A percentile compares a stretch with the other conserved stretches of the same genome.
Conservation (phyloP, 2,113 vertebrate genomes). For the Dryoscopus gambensis region DNA sequence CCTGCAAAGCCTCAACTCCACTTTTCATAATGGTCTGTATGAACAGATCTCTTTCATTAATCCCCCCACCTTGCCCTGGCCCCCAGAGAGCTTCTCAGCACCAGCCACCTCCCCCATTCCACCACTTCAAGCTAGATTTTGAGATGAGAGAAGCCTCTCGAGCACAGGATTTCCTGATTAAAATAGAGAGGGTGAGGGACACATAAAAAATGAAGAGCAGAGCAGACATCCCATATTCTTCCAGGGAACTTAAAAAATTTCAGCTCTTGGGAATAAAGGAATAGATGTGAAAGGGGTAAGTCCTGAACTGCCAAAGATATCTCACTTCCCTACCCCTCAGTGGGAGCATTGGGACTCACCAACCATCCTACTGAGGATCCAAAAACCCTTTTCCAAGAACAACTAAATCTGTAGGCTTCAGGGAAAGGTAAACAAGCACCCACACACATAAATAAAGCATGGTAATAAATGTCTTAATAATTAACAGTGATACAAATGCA, state of each 20-base stretch:
- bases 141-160: constrained; percentile 11
- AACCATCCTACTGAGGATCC: background rate
- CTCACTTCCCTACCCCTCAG: background rate
- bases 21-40: constrained; percentile 33
- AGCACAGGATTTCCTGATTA: constrained; percentile 7
- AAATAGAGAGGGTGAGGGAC: background rate
- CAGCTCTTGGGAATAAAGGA: background rate
- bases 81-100: background rate
- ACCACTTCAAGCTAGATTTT: constrained; percentile 31
- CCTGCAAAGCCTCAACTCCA: constrained; percentile 35
- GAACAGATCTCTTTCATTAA: constrained; percentile 56
- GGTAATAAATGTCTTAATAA: constrained; percentile 51
- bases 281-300: background rate
- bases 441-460: background rate
- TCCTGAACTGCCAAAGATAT: background rate
- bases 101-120: background rate
- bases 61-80: background rate
- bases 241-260: background rate
- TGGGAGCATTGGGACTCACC: background rate
- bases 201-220: background rate
- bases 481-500: constrained; percentile 53
- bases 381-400: background rate
- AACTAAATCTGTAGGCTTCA: background rate
- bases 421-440: constrained; percentile 36
- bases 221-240: background rate